A percentile compares a stretch with the other conserved stretches of the same genome.
Evolutionary conservation across 2,113 vertebrate genomes (phyloP).

Genomic region (Athene cunicularia): DNA sequence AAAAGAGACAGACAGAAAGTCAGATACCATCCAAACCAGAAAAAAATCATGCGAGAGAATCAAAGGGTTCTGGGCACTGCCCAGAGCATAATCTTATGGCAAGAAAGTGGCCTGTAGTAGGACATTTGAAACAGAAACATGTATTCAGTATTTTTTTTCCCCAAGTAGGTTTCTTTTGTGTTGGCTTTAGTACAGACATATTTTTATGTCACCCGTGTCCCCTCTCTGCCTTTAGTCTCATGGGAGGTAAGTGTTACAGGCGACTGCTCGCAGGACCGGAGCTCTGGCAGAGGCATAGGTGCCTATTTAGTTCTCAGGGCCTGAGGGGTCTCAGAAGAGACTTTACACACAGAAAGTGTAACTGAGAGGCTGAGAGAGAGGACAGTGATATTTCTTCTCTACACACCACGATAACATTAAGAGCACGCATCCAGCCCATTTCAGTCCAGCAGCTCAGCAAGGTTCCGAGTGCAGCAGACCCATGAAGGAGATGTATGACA

Average conservation of each 20-base stretch:
- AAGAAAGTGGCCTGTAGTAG: neutral
- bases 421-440: neutral
- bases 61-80: neutral
- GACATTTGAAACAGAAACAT: neutral
- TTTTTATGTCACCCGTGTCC: neutral
- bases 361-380: neutral
- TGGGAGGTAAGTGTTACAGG: neutral
- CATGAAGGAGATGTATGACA: neutral
- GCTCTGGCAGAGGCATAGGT: neutral
- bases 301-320: neutral
- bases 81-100: neutral
- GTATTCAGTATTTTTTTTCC: neutral
- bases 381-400: neutral
- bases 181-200: neutral
- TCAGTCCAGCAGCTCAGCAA: neutral
- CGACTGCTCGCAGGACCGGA: accelerated
- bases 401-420: neutral
- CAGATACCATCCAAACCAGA: neutral
- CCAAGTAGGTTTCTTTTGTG: neutral
- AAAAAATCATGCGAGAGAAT: neutral
- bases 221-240: neutral
- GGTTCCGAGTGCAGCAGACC: neutral
- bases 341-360: neutral
- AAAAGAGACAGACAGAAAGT: neutral
- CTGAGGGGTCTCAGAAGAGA: neutral